Evolutionary conservation across 2,888 invertebrate species (phyloP), one percentile per base, ranked within the genome.

Genomic region (Monoplex corrugatus): DNA sequence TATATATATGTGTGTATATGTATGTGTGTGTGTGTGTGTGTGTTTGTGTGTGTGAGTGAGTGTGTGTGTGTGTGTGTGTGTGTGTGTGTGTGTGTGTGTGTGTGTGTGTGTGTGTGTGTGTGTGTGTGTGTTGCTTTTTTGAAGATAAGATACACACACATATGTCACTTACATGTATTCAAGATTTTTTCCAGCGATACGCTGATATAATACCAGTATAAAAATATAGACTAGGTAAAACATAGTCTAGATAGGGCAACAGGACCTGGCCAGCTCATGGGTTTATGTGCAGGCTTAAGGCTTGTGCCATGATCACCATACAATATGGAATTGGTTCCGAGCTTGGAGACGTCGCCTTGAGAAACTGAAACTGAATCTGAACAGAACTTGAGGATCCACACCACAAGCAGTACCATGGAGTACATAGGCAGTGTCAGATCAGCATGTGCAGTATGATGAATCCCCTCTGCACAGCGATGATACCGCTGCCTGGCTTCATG

Each of bases 41-140:
- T 38, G 75, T 32, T 28, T 35, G 35, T 38, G 35, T 75, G 35
- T 75, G 35, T 75, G 40, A n/a, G 35, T 38, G 38, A 38, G 38
- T 38, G 75, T 75, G 38, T 75, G 68, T 68, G 68, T 68, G 68
- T 68, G 68, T 68, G 68, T 68, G 68, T 68, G 68, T 68, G 68
- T 68, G 68, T 23, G 8, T 38, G 75, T 38, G 75, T 75, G 35
- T 40, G 38, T 75, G 35, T 40, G 75, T 68, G 68, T 3, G 68
- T 68, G 68, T 32, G 10, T 75, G 75, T 40, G 2, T 57, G 57
- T 57, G 19, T 57, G 57, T 57, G 57, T 57, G 57, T 10, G 16
- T 40, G 38, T 38, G 38, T 38, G 75, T 19, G 35, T 16, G 35
- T 57, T 10, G 28, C 28, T 57, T 57, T 50, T 19, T 50, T 8